Evolutionary conservation across 2,113 vertebrate genomes (phyloP), one percentile per base, ranked within the genome.

Genomic region (Limanda limanda): DNA sequence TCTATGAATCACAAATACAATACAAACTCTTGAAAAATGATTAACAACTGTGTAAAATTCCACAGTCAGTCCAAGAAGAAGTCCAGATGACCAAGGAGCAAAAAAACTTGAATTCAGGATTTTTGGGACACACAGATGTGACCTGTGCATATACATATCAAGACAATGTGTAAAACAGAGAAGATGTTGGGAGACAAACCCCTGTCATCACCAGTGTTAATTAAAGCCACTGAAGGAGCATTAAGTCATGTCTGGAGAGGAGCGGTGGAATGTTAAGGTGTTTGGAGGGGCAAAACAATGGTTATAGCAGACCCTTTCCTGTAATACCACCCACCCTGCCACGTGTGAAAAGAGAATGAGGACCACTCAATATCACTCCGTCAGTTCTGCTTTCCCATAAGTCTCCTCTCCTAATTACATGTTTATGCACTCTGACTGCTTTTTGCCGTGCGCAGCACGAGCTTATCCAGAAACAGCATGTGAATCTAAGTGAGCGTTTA

Each of bases 251-350:
- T 90, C 84, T 90, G 70, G 74, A 62, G 76, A 18, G 48, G 56
- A 78, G 58, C 75, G 31, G 64, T 59, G 55, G 58, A 20, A 23
- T 56, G 67, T 63, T 66, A 68, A 65, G 68, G 71, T 54, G 52
- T 71, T 76, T 48, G 52, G 20, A 63, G 66, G 77, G 45, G 45
- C 79, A 91, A 82, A 88, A 86, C 80, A 89, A 81, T 74, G 9
- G 78, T 88, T 89, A 69, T 27, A 68, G 54, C 56, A 61, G 89
- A 88, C 84, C 89, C 85, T 82, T 69, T 75, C 58, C 68, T 79
- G 35, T 75, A 74, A 79, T 70, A 40, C 69, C 76, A 68, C 76
- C 74, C 81, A 86, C 59, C 65, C 74, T 61, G 62, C 56, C 45
- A 52, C 40, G 47, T 64, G 56, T 76, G 64, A 74, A 74, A 42